Percentiles rank a stretch among this genome's conserved stretches.
Evolutionary conservation across 2,888 invertebrate species (phyloP).

Genomic region (Nomada flava): DNA sequence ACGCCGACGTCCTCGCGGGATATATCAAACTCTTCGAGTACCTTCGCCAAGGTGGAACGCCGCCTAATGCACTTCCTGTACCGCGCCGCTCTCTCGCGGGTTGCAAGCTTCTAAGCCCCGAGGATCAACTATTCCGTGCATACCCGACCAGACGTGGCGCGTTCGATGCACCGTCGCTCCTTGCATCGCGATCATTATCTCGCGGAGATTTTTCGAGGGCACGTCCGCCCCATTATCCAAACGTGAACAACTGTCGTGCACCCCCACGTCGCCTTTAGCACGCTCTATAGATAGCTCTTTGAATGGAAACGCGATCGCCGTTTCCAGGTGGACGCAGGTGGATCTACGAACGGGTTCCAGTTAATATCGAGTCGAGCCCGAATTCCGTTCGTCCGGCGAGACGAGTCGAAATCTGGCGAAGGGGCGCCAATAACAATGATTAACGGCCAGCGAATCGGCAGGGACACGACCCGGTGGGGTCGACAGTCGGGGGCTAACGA

Average conservation of each 20-base stretch:
- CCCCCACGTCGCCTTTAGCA: too few species aligned
- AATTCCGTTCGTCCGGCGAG: slow-evolving; percentile 36
- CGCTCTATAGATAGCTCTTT: too few species aligned
- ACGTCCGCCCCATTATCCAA: too few species aligned
- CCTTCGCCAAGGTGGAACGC: slow-evolving; percentile 65
- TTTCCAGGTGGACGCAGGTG: too few species aligned
- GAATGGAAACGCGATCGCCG: too few species aligned
- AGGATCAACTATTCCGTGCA: slow-evolving; percentile 54
- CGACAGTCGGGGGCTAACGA: slow-evolving; percentile 43
- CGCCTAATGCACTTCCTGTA: slow-evolving; percentile 76
- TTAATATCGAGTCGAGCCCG: slow-evolving; percentile 48
- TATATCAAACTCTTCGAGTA: slow-evolving; percentile 64
- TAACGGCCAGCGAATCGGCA: slow-evolving; percentile 56
- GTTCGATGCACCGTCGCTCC: slow-evolving; percentile 32
- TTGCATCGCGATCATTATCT: too few species aligned
- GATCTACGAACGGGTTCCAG: slow-evolving; percentile 24
- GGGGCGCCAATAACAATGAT: slow-evolving; percentile 74
- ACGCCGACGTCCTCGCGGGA: slow-evolving; percentile 55
- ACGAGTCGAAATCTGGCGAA: slow-evolving; percentile 41
- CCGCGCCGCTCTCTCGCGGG: slow-evolving; percentile 53
- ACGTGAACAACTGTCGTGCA: too few species aligned
- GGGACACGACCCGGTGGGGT: background rate
- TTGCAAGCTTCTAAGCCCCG: slow-evolving; percentile 61
- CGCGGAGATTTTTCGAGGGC: too few species aligned
- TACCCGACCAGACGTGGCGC: slow-evolving; percentile 27